Evolutionary conservation across 2,888 invertebrate genomes (phyloP).

Genomic region (Harpalus rufipes): DNA sequence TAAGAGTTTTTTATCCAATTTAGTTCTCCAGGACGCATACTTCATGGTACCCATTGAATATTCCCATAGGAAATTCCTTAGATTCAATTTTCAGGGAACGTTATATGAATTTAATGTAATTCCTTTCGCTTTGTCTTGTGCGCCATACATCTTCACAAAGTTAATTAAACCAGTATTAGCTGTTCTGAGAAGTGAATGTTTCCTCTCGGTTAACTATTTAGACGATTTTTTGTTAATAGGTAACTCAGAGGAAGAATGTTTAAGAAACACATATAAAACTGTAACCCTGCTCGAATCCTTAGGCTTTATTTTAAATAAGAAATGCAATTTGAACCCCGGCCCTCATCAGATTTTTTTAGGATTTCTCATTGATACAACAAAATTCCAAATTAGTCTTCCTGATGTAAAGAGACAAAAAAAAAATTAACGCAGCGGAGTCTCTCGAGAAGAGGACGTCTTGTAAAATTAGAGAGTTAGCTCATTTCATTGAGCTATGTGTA

Average conservation of each 20-base stretch:
- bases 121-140: constrained; percentile 68
- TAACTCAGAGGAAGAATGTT: constrained; percentile 55
- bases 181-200: constrained; percentile 51
- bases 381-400: too few species aligned
- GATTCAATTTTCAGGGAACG: constrained; percentile 67
- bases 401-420: too few species aligned
- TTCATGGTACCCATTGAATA: constrained; percentile 61
- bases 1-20: constrained; percentile 55
- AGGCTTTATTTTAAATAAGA: constrained; percentile 2
- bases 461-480: too few species aligned
- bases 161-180: constrained; percentile 67
- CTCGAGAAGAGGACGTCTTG: too few species aligned
- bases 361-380: too few species aligned
- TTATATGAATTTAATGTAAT: constrained; percentile 68
- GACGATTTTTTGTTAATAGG: constrained; percentile 70
- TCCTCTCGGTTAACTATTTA: constrained; percentile 69
- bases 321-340: too few species aligned
- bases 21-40: constrained; percentile 68
- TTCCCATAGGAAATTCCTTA: constrained; percentile 68
- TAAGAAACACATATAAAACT: constrained; percentile 62
- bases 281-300: too few species aligned
- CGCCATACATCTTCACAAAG: constrained; percentile 69
- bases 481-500: too few species aligned
- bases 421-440: too few species aligned
- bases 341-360: too few species aligned